Evolutionary conservation across 2,113 vertebrate genomes (phyloP).

Genomic region (Felis catus): DNA sequence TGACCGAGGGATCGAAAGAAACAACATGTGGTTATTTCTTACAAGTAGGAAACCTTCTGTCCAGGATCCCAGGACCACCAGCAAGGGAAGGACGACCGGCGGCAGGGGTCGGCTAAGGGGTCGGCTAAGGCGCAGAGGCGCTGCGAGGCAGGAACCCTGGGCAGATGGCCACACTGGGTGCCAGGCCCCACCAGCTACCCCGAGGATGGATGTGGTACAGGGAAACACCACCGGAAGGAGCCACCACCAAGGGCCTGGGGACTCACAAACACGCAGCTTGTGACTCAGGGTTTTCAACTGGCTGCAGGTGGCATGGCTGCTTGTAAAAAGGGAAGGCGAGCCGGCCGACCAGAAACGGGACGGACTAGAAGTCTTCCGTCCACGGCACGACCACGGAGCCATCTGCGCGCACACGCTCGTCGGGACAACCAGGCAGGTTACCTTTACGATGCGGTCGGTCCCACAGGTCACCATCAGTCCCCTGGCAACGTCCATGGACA

Average conservation of each 20-base stretch:
- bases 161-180: no score
- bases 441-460: constrained; percentile 96
- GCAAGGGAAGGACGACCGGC: neutral
- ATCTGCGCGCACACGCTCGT: neutral
- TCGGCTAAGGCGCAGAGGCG: neutral
- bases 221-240: accelerated
- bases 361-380: neutral
- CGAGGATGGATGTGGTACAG: accelerated
- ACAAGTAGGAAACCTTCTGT: neutral
- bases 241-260: accelerated
- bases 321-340: neutral
- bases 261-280: neutral
- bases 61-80: no score
- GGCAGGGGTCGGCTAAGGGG: no score
- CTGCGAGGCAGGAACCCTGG: neutral
- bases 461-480: constrained; percentile 98
- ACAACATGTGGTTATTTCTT: neutral
- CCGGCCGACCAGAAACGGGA: neutral
- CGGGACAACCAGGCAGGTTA: constrained; percentile 66
- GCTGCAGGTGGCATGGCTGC: accelerated
- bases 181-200: neutral
- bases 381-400: accelerated
- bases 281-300: neutral
- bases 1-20: neutral
- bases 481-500: constrained; percentile 96